Percentiles rank a stretch among this genome's conserved stretches.
Conservation (phyloP, 2,888 invertebrate species). For the Eumacrocentrus americanus region DNA sequence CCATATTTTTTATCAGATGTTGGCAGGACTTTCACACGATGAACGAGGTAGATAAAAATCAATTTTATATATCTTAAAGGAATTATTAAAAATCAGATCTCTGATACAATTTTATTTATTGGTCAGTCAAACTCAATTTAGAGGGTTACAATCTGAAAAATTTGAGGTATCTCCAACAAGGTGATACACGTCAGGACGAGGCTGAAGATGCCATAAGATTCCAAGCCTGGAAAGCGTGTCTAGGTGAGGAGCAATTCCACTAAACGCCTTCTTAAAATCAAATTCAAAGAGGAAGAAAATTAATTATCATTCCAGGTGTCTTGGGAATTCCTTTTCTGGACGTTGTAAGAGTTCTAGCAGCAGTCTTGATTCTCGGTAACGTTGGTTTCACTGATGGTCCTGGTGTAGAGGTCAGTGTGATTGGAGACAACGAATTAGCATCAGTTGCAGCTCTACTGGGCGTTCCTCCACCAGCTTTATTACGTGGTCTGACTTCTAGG, state of each 20-base stretch:
- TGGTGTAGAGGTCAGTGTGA: slow-evolving; percentile 77
- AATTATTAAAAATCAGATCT: too few species aligned
- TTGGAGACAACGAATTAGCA: slow-evolving; percentile 82
- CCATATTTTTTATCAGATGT: slow-evolving; percentile 96
- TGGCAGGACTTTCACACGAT: slow-evolving; percentile 85
- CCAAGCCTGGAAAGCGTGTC: slow-evolving; percentile 90
- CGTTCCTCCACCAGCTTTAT: slow-evolving; percentile 75
- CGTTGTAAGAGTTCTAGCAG: slow-evolving; percentile 89
- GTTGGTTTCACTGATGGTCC: slow-evolving; percentile 85
- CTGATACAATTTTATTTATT: background rate
- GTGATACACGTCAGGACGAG: slow-evolving; percentile 75
- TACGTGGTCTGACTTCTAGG: slow-evolving; percentile 82
- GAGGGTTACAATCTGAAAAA: slow-evolving; percentile 85
- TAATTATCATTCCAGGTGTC: slow-evolving; percentile 65
- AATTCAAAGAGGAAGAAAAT: background rate
- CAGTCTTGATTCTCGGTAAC: slow-evolving; percentile 89
- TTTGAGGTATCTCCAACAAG: slow-evolving; percentile 79
- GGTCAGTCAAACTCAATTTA: slow-evolving; percentile 78
- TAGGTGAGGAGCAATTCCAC: slow-evolving; percentile 65
- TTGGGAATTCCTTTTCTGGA: slow-evolving; percentile 94
- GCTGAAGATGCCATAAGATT: slow-evolving; percentile 77
- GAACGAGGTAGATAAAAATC: slow-evolving; percentile 68
- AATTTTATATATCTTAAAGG: too few species aligned
- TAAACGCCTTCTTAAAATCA: background rate
- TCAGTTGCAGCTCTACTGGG: slow-evolving; percentile 86